Base-by-base conservation (phyloP, 53 echinoderm and acorn worm species). In the Arbacia lixula region DNA sequence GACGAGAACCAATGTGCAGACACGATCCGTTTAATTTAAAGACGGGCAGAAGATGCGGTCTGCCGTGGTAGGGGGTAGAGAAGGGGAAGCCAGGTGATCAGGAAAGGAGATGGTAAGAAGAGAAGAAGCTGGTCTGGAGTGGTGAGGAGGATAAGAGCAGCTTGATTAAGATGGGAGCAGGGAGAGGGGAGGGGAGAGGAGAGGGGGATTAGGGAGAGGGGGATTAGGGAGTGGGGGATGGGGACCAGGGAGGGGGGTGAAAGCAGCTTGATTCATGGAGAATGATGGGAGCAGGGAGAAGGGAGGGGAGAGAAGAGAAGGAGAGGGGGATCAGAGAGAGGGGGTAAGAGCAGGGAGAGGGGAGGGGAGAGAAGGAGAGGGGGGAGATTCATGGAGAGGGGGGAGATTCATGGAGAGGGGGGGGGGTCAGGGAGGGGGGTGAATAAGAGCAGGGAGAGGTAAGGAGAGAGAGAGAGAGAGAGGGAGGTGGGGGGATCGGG, bases 11-110 rank as follows among this genome's bases (percentile, higher is more conserved):
- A 20, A 66, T 66, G 66, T 66, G 34, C 2, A 37, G 66, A 25
- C 66, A 66, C 66, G 66, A 66, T 66, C 66, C 21, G 66, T 66
- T 66, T 66, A 66, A 66, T 66, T n/a, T n/a, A 66, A 66, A 38
- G 38, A 66, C 24, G 66, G 36, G 66, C 21, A 21, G 38, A 37
- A 66, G 38, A 33, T 38, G 66, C 66, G 66, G 66, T 66, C 24
- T 2, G 66, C 37, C 12, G 1, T 0, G 34, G 38, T 66, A 36
- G n/a, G 33, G 63, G 29, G 25, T 27, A 27, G 58, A 58, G 63
- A 17, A 63, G 35, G 37, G 16, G 38, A 66, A 36, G 66, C 36
- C 36, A 37, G 3, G 66, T 36, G 64, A 36, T 66, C 35, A 33
- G 9, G 33, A 32, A 10, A 31, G 34, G 63, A 63, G 63, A 68